A percentile compares a stretch with the other conserved stretches of the same genome.
Evolutionary conservation across 2,888 invertebrate genomes (phyloP).

Genomic region (Xanthia togata): DNA sequence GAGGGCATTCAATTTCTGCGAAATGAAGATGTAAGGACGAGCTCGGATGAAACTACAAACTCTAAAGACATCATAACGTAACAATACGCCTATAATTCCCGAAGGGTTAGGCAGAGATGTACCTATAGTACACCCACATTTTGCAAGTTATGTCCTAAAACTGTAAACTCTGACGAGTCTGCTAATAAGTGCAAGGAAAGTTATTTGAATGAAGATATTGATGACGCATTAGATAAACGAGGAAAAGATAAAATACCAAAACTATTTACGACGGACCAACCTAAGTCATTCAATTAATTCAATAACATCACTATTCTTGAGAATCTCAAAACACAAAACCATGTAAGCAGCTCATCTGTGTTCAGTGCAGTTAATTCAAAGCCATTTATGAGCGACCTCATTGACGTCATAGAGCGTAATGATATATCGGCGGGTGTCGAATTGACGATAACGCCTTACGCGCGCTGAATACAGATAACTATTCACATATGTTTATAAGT

Average conservation of each 20-base stretch:
- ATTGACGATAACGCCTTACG: conserved; percentile 59
- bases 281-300: conserved; percentile 46
- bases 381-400: conserved; percentile 40
- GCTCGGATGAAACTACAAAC: background rate
- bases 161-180: background rate
- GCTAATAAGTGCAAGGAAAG: background rate
- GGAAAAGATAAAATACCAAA: conserved; percentile 17
- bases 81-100: no score
- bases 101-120: no score
- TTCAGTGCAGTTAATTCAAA: conserved; percentile 55
- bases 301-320: conserved; percentile 27
- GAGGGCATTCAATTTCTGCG: background rate
- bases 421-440: conserved; percentile 59
- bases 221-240: conserved; percentile 8
- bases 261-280: conserved; percentile 5
- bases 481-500: conserved; percentile 43
- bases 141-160: no score
- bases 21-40: background rate
- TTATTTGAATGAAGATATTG: background rate
- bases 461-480: conserved; percentile 53
- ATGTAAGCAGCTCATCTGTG: conserved; percentile 54
- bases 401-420: conserved; percentile 59
- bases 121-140: no score
- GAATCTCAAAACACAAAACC: conserved; percentile 32
- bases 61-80: background rate